Evolutionary conservation across 2,888 invertebrate genomes (phyloP), one percentile per base, ranked within the genome.

Genomic region (Mechanitis mazaeus): DNA sequence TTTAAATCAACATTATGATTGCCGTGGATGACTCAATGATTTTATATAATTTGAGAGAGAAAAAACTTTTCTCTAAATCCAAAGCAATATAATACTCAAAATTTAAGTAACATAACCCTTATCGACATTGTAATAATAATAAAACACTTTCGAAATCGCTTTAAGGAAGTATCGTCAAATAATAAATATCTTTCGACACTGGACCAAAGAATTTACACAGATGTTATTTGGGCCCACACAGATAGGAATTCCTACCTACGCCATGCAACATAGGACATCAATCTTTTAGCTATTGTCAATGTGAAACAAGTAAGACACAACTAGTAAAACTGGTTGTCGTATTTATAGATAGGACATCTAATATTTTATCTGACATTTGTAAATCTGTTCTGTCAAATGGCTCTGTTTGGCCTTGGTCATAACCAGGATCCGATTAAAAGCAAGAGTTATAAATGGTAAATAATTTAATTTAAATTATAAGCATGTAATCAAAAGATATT

Each of bases 181-280:
- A 70, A 75, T 75, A 76, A 76, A 74, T 73, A 70, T 63, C 58
- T 76, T 74, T 76, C 74, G 71, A 74, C 73, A 75, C 69, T 68
- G 69, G 66, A 66, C 68, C 68, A 59, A 71, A 70, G 72, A 71
- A 84, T 83, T 79, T 78, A 74, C 73, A 72, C 80, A 79, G 79
- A 82, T 79, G 80, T 79, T 77, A 76, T 77, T 65, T 71, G 73
- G 72, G 82, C 84, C 85, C 81, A 84, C 83, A 78, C 75, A 70
- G 71, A 64, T 63, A 66, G 84, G 85, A 80, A 84, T 83, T 81
- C 72, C 83, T 76, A 74, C 85, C 85, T 84, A 85, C 85, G 80
- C 84, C 74, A 72, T 72, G 71, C 74, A 72, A 62, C 56, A 57
- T 64, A 68, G 72, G 67, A 66, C 74, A 79, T 79, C 78, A 78